A percentile compares a stretch with the other conserved stretches of the same genome.
These are phyloP conservation scores for Ctenopoma multispine DNA, from an alignment of 2,797 vertebrate genomes.

Conservation along the genomic window DNA sequence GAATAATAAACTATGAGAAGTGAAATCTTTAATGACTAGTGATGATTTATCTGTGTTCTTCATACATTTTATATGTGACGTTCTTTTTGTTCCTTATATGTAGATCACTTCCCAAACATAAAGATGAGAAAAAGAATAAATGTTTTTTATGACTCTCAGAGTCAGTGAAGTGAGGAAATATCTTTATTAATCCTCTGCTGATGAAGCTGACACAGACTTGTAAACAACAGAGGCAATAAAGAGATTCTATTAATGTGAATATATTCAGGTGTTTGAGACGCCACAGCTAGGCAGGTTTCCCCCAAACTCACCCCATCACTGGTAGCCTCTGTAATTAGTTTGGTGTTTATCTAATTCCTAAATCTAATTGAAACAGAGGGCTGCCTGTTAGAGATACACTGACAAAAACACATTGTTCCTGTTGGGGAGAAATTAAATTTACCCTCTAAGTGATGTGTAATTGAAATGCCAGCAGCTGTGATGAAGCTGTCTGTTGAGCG, in stretches of 20 bases:
- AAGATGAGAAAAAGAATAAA: neutral
- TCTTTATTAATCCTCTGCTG: slow-evolving; percentile 14
- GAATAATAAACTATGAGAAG: neutral
- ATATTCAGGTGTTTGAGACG: slow-evolving; percentile 36
- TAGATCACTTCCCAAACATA: neutral
- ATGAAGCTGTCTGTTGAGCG: slow-evolving; percentile 58
- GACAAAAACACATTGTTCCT: slow-evolving; percentile 42
- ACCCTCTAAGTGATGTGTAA: slow-evolving; percentile 69
- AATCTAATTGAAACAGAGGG: slow-evolving; percentile 69
- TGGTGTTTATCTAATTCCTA: slow-evolving; percentile 74
- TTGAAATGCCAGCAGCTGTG: slow-evolving; percentile 69
- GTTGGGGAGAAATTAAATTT: slow-evolving; percentile 68
- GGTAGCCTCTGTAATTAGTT: slow-evolving; percentile 72
- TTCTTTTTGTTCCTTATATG: slow-evolving; percentile 1
- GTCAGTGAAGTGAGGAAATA: slow-evolving; percentile 8
- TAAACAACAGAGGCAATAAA: slow-evolving; percentile 41
- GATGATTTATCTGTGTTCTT: too few species aligned
- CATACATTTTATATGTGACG: neutral
- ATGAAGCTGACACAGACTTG: slow-evolving; percentile 35
- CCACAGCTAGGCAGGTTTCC: slow-evolving; percentile 24
- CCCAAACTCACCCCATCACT: slow-evolving; percentile 45
- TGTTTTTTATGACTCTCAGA: neutral
- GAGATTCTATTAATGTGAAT: slow-evolving; percentile 57
- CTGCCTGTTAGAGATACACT: slow-evolving; percentile 30
- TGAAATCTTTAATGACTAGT: too few species aligned